Conservation (phyloP, 2,888 invertebrate species). For the Andrena bucephala region DNA sequence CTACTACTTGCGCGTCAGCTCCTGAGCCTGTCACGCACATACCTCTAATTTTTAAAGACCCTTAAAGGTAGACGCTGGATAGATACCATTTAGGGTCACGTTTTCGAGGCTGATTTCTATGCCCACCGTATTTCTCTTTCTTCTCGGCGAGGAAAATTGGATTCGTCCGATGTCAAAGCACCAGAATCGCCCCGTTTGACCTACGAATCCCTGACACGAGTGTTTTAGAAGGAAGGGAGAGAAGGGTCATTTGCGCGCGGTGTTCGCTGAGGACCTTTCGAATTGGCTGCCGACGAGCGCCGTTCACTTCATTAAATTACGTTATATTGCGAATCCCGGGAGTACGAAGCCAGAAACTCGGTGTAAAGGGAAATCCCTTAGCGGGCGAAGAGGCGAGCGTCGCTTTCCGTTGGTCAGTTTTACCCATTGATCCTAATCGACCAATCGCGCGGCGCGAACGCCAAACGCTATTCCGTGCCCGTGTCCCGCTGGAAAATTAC, state of each 20-base stretch:
- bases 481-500: constrained; percentile 50
- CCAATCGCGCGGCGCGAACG: constrained; percentile 42
- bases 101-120: background rate
- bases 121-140: background rate
- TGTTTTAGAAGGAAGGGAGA: background rate
- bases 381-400: background rate
- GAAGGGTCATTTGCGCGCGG: background rate
- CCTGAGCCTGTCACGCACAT: background rate
- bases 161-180: background rate
- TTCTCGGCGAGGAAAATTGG: background rate
- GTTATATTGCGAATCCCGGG: constrained; percentile 21
- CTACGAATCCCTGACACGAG: background rate
- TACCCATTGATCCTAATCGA: constrained; percentile 52
- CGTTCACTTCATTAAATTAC: constrained; percentile 40
- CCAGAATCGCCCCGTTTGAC: background rate
- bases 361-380: background rate
- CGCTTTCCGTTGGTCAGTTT: constrained; percentile 3
- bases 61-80: too few relatives aligned
- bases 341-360: constrained; percentile 17
- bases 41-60: too few relatives aligned
- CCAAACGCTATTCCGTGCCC: constrained; percentile 29
- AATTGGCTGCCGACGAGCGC: background rate
- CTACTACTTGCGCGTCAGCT: background rate
- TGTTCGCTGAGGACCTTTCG: background rate
- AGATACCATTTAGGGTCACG: background rate